Conservation (phyloP, 2,888 invertebrate species). For the Ormia ochracea region DNA sequence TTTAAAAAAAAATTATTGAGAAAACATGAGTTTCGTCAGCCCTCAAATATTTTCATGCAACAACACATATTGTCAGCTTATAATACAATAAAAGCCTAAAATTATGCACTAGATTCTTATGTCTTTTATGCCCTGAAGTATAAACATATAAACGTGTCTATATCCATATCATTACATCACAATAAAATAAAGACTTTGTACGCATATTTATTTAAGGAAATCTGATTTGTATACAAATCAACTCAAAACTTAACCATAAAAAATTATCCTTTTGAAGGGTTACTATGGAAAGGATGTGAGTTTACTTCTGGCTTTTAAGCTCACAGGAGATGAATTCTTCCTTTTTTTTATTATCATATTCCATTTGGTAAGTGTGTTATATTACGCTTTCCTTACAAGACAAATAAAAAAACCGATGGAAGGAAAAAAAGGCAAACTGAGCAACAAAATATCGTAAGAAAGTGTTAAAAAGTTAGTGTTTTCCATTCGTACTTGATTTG, state of each 20-base stretch:
- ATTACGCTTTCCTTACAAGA: not conserved
- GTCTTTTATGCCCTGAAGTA: conserved; percentile 33
- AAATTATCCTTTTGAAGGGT: conserved; percentile 15
- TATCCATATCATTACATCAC: conserved; percentile 36
- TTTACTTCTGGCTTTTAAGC: not conserved
- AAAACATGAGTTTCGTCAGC: not conserved
- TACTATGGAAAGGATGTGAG: not conserved
- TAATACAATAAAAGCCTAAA: conserved; percentile 23
- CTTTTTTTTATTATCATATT: conserved; percentile 12
- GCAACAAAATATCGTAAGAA: conserved; percentile 24
- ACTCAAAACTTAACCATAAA: conserved; percentile 24
- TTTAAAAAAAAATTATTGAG: not conserved
- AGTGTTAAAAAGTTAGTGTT: conserved; percentile 62
- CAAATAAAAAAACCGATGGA: not conserved
- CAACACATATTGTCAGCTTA: conserved; percentile 20
- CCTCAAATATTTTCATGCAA: not conserved
- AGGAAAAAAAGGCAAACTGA: not conserved
- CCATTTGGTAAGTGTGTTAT: conserved; percentile 22
- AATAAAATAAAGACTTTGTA: not conserved
- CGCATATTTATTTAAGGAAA: conserved; percentile 50
- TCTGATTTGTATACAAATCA: conserved; percentile 60
- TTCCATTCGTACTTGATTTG: conserved; percentile 64
- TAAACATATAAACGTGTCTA: conserved; percentile 8
- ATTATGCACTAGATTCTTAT: conserved; percentile 32
- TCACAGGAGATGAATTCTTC: not conserved